These are phyloP conservation scores for Andrena praecox DNA, from an alignment of 2,888 invertebrate genomes.

Conservation along the genomic window DNA sequence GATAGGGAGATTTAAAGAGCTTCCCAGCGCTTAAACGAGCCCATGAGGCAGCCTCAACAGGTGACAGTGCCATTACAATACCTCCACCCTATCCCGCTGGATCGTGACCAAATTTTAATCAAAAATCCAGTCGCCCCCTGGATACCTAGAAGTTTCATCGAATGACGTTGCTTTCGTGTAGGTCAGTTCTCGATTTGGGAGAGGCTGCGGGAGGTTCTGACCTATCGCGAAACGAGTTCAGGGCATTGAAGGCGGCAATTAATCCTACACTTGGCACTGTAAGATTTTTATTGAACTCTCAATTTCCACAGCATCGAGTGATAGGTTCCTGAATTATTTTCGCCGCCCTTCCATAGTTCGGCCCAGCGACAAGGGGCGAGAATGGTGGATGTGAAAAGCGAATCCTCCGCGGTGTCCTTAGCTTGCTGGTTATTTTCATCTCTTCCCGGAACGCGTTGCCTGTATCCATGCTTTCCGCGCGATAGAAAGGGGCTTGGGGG, in stretches of 20 bases:
- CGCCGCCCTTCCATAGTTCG: too few relatives aligned
- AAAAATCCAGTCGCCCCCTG: not conserved
- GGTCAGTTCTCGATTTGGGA: constrained; percentile 70
- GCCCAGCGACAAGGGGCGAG: too few relatives aligned
- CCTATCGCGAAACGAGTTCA: constrained; percentile 51
- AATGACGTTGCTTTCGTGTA: constrained; percentile 55
- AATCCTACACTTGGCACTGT: not conserved
- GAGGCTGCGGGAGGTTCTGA: constrained; percentile 61
- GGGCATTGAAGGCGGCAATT: not conserved
- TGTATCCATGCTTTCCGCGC: constrained; percentile 34
- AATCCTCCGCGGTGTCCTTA: constrained; percentile 26
- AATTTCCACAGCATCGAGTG: too few relatives aligned
- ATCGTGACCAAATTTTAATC: constrained; percentile 28
- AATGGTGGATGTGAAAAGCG: not conserved
- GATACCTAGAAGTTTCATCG: not conserved
- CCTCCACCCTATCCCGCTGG: constrained; percentile 6
- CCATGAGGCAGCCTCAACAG: constrained; percentile 40
- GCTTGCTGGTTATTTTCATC: constrained; percentile 39
- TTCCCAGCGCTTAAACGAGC: not conserved
- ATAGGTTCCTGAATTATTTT: too few relatives aligned
- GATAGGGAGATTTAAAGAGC: not conserved
- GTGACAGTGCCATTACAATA: constrained; percentile 28
- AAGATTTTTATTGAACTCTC: too few relatives aligned
- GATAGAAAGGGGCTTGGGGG: constrained; percentile 51
- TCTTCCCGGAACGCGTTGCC: constrained; percentile 35